phyloP scores from a whole-genome alignment of 2,797 vertebrate species.

The Onychomys arenicola region DNA sequence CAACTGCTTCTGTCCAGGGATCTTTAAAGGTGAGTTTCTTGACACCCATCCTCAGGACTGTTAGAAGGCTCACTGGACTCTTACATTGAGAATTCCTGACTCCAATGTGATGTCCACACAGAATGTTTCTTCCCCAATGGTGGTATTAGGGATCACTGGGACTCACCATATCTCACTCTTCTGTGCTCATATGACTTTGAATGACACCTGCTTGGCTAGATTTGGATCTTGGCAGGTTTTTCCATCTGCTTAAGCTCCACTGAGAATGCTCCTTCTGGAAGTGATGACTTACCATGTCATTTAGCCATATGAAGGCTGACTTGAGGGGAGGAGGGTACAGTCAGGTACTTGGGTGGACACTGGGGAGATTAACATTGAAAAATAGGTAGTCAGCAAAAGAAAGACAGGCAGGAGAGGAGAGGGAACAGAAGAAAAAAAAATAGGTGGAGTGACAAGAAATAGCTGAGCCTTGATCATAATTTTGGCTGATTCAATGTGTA shows the following conservation, averaged over 20 bases:
- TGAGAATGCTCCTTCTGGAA: not conserved
- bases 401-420: not conserved
- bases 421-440: not conserved
- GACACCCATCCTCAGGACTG: not conserved
- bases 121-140: not conserved
- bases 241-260: not conserved
- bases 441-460: not conserved
- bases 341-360: not conserved
- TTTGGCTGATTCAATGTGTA: not conserved
- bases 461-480: not conserved
- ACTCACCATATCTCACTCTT: not conserved
- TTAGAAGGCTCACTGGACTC: not conserved
- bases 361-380: not conserved
- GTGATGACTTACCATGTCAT: not conserved
- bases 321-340: not conserved
- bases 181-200: not conserved
- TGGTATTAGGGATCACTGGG: not conserved
- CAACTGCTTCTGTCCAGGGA: not conserved
- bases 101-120: not conserved
- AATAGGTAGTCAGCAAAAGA: not conserved
- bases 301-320: not conserved
- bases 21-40: not conserved
- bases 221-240: not conserved
- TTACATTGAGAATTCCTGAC: not conserved
- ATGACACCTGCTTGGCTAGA: not conserved